These are phyloP conservation scores for Ailuropoda melanoleuca DNA, from an alignment of 2,113 vertebrate species.

Conservation along the genomic window DNA sequence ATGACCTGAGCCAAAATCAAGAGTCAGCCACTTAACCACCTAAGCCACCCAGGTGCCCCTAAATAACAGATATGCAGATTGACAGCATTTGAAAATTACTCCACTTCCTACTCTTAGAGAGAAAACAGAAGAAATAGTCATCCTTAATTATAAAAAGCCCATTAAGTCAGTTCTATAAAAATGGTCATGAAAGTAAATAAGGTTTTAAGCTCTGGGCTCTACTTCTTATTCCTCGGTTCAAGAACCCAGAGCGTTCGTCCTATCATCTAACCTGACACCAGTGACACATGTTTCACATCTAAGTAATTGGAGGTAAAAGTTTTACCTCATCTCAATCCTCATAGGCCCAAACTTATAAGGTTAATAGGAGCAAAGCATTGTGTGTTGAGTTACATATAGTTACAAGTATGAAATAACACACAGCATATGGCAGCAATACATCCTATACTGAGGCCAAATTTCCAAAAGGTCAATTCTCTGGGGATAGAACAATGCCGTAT, in stretches of 20 bases:
- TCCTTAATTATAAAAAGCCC: background rate
- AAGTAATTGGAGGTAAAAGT: background rate
- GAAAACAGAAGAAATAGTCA: background rate
- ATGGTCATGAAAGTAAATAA: background rate
- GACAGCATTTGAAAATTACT: background rate
- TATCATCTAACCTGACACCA: background rate
- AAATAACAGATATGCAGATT: background rate
- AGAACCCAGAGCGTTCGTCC: background rate
- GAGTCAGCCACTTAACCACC: background rate
- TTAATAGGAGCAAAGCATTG: background rate
- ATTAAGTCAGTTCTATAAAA: background rate
- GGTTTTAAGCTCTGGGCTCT: background rate
- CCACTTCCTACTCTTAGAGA: background rate
- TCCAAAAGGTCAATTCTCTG: background rate
- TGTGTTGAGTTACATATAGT: background rate
- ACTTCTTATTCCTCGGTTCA: background rate
- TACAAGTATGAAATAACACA: background rate
- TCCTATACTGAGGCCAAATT: conserved; percentile 38
- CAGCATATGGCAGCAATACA: background rate
- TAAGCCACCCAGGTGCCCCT: background rate
- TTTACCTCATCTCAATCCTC: background rate
- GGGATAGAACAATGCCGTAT: background rate
- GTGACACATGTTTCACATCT: background rate
- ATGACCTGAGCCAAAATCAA: background rate
- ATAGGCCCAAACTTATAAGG: background rate